Evolutionary conservation across 2,888 invertebrate genomes (phyloP).

Genomic region (Diarsia rubi): DNA sequence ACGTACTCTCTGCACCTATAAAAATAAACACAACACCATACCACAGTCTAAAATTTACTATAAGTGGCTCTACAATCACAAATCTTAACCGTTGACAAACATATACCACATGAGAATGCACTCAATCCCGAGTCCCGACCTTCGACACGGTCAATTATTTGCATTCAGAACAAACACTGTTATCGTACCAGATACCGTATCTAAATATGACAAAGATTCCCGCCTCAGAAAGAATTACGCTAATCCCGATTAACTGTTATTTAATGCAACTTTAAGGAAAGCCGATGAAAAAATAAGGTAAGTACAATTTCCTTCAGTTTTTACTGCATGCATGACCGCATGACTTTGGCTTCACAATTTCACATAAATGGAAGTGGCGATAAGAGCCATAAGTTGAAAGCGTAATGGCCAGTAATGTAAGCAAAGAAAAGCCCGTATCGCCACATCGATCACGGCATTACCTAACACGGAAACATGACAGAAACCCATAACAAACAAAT

Average conservation of each 20-base stretch:
- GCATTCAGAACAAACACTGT: slow-evolving; percentile 38
- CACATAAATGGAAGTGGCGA: slow-evolving; percentile 65
- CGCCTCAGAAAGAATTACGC: slow-evolving; percentile 43
- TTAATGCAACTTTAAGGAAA: slow-evolving; percentile 22
- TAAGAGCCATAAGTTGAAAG: slow-evolving; percentile 75
- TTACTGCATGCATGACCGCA: slow-evolving; percentile 24
- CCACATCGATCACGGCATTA: slow-evolving; percentile 77
- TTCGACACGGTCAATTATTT: slow-evolving; percentile 57
- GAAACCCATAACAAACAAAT: slow-evolving; percentile 66
- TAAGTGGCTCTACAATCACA: slow-evolving; percentile 28
- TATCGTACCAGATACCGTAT: slow-evolving; percentile 55
- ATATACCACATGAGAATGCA: slow-evolving; percentile 33
- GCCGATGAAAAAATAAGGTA: slow-evolving; percentile 18
- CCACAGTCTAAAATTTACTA: too few relatives aligned
- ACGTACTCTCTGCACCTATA: slow-evolving; percentile 62
- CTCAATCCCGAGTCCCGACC: slow-evolving; percentile 42
- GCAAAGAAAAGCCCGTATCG: slow-evolving; percentile 75
- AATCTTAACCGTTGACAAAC: slow-evolving; percentile 26
- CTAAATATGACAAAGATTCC: slow-evolving; percentile 38
- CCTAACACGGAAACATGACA: slow-evolving; percentile 68
- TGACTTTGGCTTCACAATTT: slow-evolving; percentile 55
- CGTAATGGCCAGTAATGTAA: slow-evolving; percentile 76
- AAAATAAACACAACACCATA: slow-evolving; percentile 38
- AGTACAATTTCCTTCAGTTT: slow-evolving; percentile 29
- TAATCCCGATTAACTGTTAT: slow-evolving; percentile 49